Evolutionary conservation across 2,888 invertebrate genomes (phyloP), one percentile per base, ranked within the genome.

Genomic region (Atrina japonica): DNA sequence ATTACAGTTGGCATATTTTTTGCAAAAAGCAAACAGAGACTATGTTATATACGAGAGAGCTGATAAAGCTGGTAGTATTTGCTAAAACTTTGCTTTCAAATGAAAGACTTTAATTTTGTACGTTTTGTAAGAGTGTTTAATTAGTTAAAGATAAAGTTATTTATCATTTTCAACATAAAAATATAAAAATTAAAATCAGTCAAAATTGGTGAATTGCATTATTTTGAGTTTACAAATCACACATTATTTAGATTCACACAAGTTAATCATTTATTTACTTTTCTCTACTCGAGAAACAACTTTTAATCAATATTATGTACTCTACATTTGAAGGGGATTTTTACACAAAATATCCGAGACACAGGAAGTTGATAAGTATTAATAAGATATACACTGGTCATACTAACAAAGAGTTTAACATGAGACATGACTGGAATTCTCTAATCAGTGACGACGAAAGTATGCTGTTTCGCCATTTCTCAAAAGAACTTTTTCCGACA

Each of bases 401-500:
- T 58, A 82, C 73, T 14, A 91, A 91, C 82, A 77, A 78, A 40
- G 91, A 91, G 73, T 91, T 90, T 78, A 91, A 91, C 75, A 68
- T 91, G 60, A 81, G 91, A 0, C 91, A 91, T 70, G 91, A 91
- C 78, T 91, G 91, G 91, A 91, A 91, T 80, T 90, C 90, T 0
- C 81, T 91, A 23, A 73, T 91, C 29, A 86, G 86, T 45, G 85
- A 91, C 66, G 87, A 90, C 64, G 82, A 83, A 11, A 55, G 52
- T 23, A 77, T 88, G 2, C 73, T 74, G 14, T 73, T 86, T 61
- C 76, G 72, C 25, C 75, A 79, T 52, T 86, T 83, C 66, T 86
- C 86, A 11, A 80, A 83, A 49, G 78, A 82, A 23, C 84, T 88
- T 78, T 90, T 89, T 66, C 88, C 88, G 0, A 71, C 77, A 27